Conservation (phyloP, 2,888 invertebrate genomes). For the Nemotelus nigrinus region DNA sequence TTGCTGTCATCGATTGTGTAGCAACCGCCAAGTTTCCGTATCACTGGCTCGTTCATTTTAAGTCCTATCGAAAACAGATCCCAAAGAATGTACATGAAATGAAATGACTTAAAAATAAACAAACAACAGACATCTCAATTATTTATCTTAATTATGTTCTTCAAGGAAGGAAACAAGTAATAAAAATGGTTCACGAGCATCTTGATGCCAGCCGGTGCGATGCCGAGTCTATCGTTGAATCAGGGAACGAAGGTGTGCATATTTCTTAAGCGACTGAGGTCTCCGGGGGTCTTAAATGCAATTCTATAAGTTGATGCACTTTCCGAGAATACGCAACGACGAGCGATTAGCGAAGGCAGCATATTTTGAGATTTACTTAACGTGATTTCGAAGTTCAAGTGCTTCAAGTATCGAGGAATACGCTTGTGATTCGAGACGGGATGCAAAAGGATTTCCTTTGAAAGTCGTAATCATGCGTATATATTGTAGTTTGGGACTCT, state of each 20-base stretch:
- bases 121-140: slow-evolving; percentile 49
- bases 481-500: too few species aligned
- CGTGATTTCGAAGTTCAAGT: slow-evolving; percentile 46
- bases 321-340: slow-evolving; percentile 32
- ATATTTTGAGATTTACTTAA: slow-evolving; percentile 42
- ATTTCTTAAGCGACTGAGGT: neutral
- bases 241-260: slow-evolving; percentile 4
- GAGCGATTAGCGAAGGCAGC: slow-evolving; percentile 25
- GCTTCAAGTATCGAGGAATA: slow-evolving; percentile 46
- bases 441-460: too few species aligned
- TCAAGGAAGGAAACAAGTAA: slow-evolving; percentile 43
- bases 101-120: slow-evolving; percentile 46
- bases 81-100: slow-evolving; percentile 43
- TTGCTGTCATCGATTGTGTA: too few species aligned
- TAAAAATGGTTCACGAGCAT: slow-evolving; percentile 41
- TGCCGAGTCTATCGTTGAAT: slow-evolving; percentile 18
- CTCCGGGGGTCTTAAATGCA: neutral
- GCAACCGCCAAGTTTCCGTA: neutral
- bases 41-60: slow-evolving; percentile 2
- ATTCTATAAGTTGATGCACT: slow-evolving; percentile 24
- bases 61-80: slow-evolving; percentile 33
- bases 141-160: slow-evolving; percentile 51
- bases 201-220: slow-evolving; percentile 14
- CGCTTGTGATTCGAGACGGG: slow-evolving; percentile 7
- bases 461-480: too few species aligned